phyloP scores from a whole-genome alignment of 1,140 invertebrate species.

The Panagrolaimus sp. region DNA sequence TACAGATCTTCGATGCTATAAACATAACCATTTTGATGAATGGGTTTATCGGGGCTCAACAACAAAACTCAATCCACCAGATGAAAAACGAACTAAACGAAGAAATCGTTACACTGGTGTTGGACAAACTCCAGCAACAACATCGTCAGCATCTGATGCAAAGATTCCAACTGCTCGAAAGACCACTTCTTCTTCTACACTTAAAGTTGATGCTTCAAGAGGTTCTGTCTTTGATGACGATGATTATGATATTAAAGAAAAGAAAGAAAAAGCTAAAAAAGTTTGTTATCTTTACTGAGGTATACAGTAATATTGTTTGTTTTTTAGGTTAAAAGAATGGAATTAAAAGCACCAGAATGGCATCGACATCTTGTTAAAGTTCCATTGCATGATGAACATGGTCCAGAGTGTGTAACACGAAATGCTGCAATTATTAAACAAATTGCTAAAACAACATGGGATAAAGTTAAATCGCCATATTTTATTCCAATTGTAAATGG shows the following conservation, averaged over 20 bases:
- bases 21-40: constrained; percentile 11
- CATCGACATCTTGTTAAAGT: background rate
- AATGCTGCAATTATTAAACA: background rate
- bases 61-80: background rate
- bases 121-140: background rate
- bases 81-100: background rate
- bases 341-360: background rate
- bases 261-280: background rate
- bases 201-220: too few relatives aligned
- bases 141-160: background rate
- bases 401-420: background rate
- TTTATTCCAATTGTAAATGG: background rate
- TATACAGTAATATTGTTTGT: too few relatives aligned
- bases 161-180: background rate
- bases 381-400: background rate
- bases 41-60: constrained; percentile 8
- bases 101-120: background rate
- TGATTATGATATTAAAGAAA: background rate
- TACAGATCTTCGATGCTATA: background rate
- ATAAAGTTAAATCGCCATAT: background rate
- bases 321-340: background rate
- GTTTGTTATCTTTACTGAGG: too few relatives aligned
- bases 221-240: too few relatives aligned
- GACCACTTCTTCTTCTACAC: background rate
- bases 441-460: background rate